Base-by-base conservation (phyloP, 2,113 vertebrate genomes). In the Paraplagusia blochii region DNA sequence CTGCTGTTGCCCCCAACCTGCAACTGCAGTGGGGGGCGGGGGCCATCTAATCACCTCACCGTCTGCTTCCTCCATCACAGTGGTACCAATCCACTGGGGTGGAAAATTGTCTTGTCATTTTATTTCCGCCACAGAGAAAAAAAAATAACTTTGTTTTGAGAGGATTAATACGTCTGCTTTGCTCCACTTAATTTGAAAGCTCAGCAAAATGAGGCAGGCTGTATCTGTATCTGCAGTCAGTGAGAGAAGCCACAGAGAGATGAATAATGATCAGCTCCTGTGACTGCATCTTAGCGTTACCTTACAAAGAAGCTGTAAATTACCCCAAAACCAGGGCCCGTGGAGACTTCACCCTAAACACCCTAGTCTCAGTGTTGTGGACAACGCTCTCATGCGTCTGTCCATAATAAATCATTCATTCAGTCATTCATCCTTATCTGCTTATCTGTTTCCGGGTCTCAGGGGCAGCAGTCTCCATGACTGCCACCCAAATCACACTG, bases 21-120 rank as follows among this genome's bases (percentile, higher is more conserved):
- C 42, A 55, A 33, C 16, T 38, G 44, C 46, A 52, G 17, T 59
- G 33, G 17, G 35, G 17, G 17, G 35, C 13, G 50, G 46, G 54
- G 29, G n/a, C n/a, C n/a, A n/a, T 45, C 53, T 39, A 53, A 74
- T 60, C 29, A 42, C 47, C 85, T 86, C 86, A 86, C 87, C 85
- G 85, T 80, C 88, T 91, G 90, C 84, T 87, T 91, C 88, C 90
- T 87, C 91, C 91, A 87, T 85, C 88, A 88, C 89, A 90, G 18
- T 39, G 22, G 92, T 90, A 92, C 87, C 89, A 92, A 90, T 86
- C 87, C 92, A 89, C 92, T 88, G 90, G 94, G 90, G 92, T 93
- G 92, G 94, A 95, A 96, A 97, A 97, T 96, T 96, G 89, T 95
- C 90, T 85, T 95, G 92, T 95, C 94, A 92, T 94, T 94, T 95